Base-by-base conservation (phyloP, 2,888 invertebrate genomes). In the Gisinianus flammeolus region DNA sequence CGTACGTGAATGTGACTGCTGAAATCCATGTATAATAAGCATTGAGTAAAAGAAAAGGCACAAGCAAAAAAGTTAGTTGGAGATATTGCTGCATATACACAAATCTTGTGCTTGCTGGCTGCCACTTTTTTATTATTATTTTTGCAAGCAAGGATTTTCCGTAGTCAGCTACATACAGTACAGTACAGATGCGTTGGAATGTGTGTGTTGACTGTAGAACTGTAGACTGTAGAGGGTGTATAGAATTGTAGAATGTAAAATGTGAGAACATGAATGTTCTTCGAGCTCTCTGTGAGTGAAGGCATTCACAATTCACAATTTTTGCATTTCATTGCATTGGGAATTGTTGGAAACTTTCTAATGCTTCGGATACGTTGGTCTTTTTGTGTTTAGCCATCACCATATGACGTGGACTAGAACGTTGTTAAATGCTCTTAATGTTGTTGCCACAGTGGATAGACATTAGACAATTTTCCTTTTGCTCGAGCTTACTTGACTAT, bases 361-460 rank as follows among this genome's bases (percentile, higher is more conserved):
- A 72, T 72, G 72, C 58, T 58, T 52, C 54, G 54, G 54, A 30
- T 26, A 24, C 58, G n/a, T n/a, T 58, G 58, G 8, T 24, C 8
- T n/a, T 58, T n/a, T n/a, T 62, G 12, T 6, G 22, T 62, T 62
- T 28, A 62, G 62, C 62, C 28, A 62, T 67, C 33, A 33, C 67
- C 31, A 24, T 70, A 70, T 70, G 70, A 70, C 70, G 70, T 70
- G 30, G 70, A 70, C 70, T 70, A 70, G 70, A 54, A 70, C 70
- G 70, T 54, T 62, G 58, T 58, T 70, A 70, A 70, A 70, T 54
- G 54, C 28, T 70, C 54, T 26, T 54, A 70, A 70, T 67, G 67
- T 52, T 69, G 54, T 54, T 52, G 54, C 70, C 35, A 54, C 70
- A 35, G 35, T 35, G 44, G 54, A 54, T 44, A 44, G 8, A 19